A percentile compares a stretch with the other conserved stretches of the same genome.
Evolutionary conservation across 2,888 invertebrate species (phyloP).

Genomic region (Microdon myrmicae): DNA sequence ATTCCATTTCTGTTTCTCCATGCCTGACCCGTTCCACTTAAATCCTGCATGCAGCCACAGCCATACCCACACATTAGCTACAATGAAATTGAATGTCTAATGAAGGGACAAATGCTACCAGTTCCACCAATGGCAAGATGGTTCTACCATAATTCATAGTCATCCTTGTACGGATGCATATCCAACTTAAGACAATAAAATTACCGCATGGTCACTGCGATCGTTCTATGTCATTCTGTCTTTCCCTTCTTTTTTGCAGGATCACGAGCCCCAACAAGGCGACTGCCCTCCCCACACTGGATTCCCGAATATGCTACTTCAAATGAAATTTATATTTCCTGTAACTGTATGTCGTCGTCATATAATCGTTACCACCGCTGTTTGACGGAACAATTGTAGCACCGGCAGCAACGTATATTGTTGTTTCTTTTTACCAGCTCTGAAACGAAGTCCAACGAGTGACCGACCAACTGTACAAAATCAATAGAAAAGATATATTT

Average conservation of each 20-base stretch:
- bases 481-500: slow-evolving; percentile 31
- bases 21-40: too few species aligned
- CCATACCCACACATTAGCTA: too few species aligned
- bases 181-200: slow-evolving; percentile 31
- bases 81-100: too few species aligned
- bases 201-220: slow-evolving; percentile 17
- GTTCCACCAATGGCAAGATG: too few species aligned
- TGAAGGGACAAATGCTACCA: too few species aligned
- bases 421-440: slow-evolving; percentile 8
- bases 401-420: too few species aligned
- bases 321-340: slow-evolving; percentile 50
- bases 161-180: slow-evolving; percentile 18
- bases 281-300: slow-evolving; percentile 4
- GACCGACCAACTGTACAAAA: slow-evolving; percentile 25
- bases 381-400: background rate
- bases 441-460: slow-evolving; percentile 22
- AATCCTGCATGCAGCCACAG: too few species aligned
- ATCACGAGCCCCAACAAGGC: slow-evolving; percentile 10
- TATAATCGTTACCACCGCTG: background rate
- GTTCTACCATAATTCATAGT: slow-evolving; percentile 38
- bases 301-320: slow-evolving; percentile 38
- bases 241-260: slow-evolving; percentile 26
- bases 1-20: too few species aligned
- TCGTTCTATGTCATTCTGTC: slow-evolving; percentile 4
- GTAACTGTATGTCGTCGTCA: slow-evolving; percentile 28